Base-by-base conservation (phyloP, 2,113 vertebrate genomes). In the Eclectus roratus region DNA sequence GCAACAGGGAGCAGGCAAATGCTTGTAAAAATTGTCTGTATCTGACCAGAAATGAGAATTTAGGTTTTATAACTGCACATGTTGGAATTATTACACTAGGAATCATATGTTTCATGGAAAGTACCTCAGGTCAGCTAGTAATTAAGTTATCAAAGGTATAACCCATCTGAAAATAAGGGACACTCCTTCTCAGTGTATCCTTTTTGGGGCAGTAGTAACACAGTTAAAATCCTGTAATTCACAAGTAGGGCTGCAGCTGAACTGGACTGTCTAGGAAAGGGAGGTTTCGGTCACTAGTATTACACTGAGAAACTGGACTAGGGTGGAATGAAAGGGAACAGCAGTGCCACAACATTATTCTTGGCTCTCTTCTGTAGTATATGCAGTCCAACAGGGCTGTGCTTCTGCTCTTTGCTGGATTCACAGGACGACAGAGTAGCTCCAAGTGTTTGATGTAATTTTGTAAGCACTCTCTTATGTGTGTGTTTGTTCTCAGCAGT, bases 401-500 rank as follows among this genome's bases (percentile, higher is more conserved):
- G 1, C 17, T 91, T 93, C 33, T 88, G 68, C 27, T 64, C 66
- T 82, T 76, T 70, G 53, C 76, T 80, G 72, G 55, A 83, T 68
- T 55, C 43, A 64, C 39, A 70, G 44, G 50, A 44, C 0, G 19
- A 39, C 68, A 56, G 27, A 0, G 0, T 33, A 84, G 47, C 69
- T 86, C 69, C 65, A 88, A 94, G 64, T 11, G 13, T 41, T 41
- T 64, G 77, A 65, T 43, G 65, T 10, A 81, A 78, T 79, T 87
- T 60, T 71, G 27, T 68, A 37, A 74, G 31, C 0, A 1, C 44
- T 83, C 25, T 88, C 77, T 74, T 74, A 28, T 33, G 49, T 63
- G 24, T 55, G 14, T 91, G 21, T 89, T 94, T 96, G 60, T 84
- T 93, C 88, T 84, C 94, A 90, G 69, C 27, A 47, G 47, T 76